Evolutionary conservation across 1,140 invertebrate genomes (phyloP), one percentile per base, ranked within the genome.

Genomic region (Reticulitermes speratus): DNA sequence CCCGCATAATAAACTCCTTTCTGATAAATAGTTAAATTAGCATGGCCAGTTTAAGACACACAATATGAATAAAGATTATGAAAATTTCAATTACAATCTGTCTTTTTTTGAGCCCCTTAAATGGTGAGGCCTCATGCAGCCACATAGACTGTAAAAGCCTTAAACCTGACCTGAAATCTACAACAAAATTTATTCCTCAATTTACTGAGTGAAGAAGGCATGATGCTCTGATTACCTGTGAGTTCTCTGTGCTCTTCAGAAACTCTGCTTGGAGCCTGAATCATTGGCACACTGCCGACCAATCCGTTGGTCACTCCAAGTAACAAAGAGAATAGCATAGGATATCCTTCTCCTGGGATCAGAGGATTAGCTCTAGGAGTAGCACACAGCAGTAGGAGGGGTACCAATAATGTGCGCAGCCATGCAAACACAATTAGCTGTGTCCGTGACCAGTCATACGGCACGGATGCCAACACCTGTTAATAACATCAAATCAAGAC

Each of bases 271-370:
- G 97, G 96, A 1, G 97, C 97, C 87, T 97, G 93, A 84, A 98
- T 97, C 96, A 98, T 98, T 1, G 97, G 97, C 19, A 98, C 93
- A 87, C 96, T 97, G 3, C 97, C 97, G 86, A 98, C 94, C 30
- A 98, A 92, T 1, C 97, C 97, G 89, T 98, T 98, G 84, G 95
- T 95, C 1, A 97, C 91, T 25, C 97, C 97, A 75, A 98, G 91
- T 0, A 96, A 89, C 11, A 96, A 91, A 7, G 96, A 95, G 82
- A 90, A 89, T 44, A 90, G 89, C 85, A 97, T 92, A 0, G 96
- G 93, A 89, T 93, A 94, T 30, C 90, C 92, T 89, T 97, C 96
- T 0, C 94, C 94, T 0, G 94, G 92, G 75, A 97, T 94, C 55
- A 96, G 92, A 0, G 97, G 96, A 32, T 92, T 91, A 48, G 92